These are phyloP conservation scores for Pangasius djambal DNA, from an alignment of 2,797 vertebrate genomes.

Conservation along the genomic window DNA sequence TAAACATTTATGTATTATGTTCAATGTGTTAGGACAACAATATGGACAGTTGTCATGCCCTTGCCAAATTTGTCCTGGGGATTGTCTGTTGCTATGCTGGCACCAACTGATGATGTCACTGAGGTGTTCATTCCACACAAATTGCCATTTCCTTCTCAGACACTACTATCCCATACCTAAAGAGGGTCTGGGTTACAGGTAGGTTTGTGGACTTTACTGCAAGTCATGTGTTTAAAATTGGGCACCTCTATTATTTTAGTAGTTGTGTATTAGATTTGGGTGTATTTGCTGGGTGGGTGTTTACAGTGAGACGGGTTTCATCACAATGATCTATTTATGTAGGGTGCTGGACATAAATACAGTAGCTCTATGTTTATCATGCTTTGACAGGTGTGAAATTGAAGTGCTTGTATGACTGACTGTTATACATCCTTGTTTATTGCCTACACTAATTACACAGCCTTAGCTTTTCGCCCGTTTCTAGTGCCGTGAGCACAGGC, in stretches of 20 bases:
- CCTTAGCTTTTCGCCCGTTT: neutral
- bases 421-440: neutral
- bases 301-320: neutral
- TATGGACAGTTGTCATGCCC: neutral
- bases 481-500: neutral
- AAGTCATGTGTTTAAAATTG: neutral
- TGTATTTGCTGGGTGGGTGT: neutral
- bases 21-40: neutral
- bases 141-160: neutral
- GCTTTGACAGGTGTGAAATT: neutral
- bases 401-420: neutral
- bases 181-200: neutral
- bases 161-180: neutral
- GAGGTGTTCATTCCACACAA: neutral
- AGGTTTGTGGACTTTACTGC: neutral
- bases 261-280: neutral
- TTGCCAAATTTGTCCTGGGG: neutral
- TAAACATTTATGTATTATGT: neutral
- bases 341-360: neutral
- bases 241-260: neutral
- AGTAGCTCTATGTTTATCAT: neutral
- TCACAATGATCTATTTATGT: neutral
- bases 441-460: neutral
- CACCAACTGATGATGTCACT: neutral
- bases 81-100: neutral